A percentile compares a stretch with the other conserved stretches of the same genome.
Evolutionary conservation across 1,140 invertebrate species (phyloP).

Genomic region (Chelonus insularis): DNA sequence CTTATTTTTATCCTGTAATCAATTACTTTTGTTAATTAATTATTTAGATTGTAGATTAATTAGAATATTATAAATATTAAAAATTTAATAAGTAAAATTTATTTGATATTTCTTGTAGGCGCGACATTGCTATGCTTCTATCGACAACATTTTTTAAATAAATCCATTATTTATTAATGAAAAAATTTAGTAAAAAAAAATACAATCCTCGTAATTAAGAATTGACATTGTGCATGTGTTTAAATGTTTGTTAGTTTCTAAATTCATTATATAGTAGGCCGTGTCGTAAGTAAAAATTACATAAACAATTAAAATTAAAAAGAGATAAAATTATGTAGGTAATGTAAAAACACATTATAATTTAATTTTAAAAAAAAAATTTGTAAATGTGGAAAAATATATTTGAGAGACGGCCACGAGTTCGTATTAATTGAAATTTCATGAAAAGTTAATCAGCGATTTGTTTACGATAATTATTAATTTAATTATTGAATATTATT

Average conservation of each 20-base stretch:
- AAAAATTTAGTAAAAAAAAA: neutral
- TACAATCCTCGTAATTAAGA: too few species aligned
- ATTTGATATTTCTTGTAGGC: neutral
- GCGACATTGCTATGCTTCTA: neutral
- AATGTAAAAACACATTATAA: neutral
- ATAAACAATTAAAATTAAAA: too few species aligned
- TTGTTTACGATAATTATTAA: too few species aligned
- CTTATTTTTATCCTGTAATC: too few species aligned
- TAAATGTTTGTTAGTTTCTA: neutral
- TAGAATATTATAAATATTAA: neutral
- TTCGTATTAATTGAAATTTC: neutral
- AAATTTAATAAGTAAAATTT: neutral
- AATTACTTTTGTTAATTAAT: neutral
- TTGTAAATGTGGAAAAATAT: constrained; percentile 2
- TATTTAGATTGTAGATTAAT: neutral
- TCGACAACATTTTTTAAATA: neutral
- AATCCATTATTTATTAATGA: neutral
- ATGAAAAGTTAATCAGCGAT: too few species aligned
- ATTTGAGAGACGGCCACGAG: neutral
- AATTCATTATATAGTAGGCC: neutral
- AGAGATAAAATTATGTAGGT: too few species aligned
- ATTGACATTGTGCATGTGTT: too few species aligned
- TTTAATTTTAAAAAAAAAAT: neutral
- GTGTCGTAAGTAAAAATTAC: neutral
- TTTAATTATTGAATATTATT: too few species aligned